Evolutionary conservation across 2,888 invertebrate genomes (phyloP).

Genomic region (Drosophila mayaguana): DNA sequence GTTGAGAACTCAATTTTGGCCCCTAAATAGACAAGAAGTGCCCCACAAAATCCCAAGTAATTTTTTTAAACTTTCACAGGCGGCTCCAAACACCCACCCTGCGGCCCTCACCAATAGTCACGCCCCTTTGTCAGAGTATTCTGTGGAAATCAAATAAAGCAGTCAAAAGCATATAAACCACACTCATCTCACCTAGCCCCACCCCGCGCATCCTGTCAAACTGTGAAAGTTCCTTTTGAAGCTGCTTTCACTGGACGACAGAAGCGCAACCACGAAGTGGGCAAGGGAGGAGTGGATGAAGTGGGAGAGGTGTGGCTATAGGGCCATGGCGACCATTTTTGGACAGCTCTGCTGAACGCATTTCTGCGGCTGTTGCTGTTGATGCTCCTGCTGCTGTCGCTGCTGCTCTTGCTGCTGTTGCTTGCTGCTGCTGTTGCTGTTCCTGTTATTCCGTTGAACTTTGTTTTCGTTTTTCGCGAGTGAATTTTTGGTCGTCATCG

Average conservation of each 20-base stretch:
- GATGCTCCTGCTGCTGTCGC: neutral
- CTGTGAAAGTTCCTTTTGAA: conserved; percentile 57
- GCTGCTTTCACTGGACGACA: conserved; percentile 20
- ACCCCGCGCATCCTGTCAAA: conserved; percentile 7
- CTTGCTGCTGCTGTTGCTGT: neutral
- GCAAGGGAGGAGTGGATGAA: too few relatives aligned
- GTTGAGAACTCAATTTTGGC: conserved; percentile 66
- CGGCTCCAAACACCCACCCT: neutral
- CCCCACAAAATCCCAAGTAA: conserved; percentile 58
- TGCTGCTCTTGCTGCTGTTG: neutral
- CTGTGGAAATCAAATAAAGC: conserved; percentile 71
- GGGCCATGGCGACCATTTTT: conserved; percentile 29
- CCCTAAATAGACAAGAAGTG: conserved; percentile 45
- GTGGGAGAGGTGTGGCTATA: neutral
- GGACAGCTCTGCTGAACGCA: conserved; percentile 17
- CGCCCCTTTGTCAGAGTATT: conserved; percentile 5
- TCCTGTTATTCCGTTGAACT: conserved; percentile 42
- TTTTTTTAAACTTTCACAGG: conserved; percentile 50
- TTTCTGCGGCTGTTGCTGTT: conserved; percentile 13
- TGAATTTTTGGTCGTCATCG: conserved; percentile 72
- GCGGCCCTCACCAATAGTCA: neutral
- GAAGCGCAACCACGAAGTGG: neutral
- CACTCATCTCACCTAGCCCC: conserved; percentile 31
- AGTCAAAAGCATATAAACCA: conserved; percentile 72
- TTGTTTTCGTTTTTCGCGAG: conserved; percentile 76